Conservation (phyloP, 2,888 invertebrate genomes). For the Melangyna quadrimaculata region DNA sequence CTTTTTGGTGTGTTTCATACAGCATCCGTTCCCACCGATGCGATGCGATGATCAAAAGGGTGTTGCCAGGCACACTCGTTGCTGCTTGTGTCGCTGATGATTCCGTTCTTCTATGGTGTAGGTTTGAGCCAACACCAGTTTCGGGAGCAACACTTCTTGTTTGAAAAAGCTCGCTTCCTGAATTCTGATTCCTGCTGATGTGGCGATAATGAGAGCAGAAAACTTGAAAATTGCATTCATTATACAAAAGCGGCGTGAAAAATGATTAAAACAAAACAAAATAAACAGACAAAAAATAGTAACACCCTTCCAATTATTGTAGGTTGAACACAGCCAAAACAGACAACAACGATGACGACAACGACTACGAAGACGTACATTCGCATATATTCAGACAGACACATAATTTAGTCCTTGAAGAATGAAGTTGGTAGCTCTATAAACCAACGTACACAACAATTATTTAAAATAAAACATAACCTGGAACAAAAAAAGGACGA, state of each 20-base stretch:
- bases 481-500: constrained; percentile 47
- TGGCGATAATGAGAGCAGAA: constrained; percentile 76
- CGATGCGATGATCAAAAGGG: constrained; percentile 24
- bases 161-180: constrained; percentile 50
- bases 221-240: constrained; percentile 79
- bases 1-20: constrained; percentile 27
- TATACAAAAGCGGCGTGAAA: constrained; percentile 73
- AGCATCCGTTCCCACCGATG: not conserved
- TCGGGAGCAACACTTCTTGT: constrained; percentile 66
- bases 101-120: not conserved
- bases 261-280: not conserved
- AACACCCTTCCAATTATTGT: constrained; percentile 24
- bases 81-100: not conserved
- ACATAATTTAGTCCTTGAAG: constrained; percentile 70
- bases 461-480: constrained; percentile 71
- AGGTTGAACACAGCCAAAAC: constrained; percentile 15
- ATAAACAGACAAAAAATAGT: no score
- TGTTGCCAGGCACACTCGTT: constrained; percentile 54
- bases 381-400: constrained; percentile 65
- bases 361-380: constrained; percentile 21
- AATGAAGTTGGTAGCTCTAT: constrained; percentile 56
- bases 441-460: constrained; percentile 68
- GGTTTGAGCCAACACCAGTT: constrained; percentile 24
- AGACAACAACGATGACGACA: constrained; percentile 44
- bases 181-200: constrained; percentile 72